A percentile compares a stretch with the other conserved stretches of the same genome.
phyloP scores from a whole-genome alignment of 2,797 vertebrate genomes.

The Xerus rutilus region DNA sequence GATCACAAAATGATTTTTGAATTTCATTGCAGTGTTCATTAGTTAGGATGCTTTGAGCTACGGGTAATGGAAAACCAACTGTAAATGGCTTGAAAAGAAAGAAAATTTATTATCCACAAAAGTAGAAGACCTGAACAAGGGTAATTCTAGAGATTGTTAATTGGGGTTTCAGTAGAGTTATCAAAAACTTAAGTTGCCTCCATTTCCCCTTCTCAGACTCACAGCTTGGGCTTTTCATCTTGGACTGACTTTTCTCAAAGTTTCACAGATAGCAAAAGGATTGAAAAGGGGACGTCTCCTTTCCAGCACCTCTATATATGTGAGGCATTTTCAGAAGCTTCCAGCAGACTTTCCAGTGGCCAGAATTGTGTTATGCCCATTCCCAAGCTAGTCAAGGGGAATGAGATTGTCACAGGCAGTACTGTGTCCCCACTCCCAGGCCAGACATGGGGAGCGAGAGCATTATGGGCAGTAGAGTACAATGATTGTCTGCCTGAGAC shows the following conservation, averaged over 20 bases:
- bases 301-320: neutral
- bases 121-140: neutral
- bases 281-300: neutral
- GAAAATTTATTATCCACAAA: neutral
- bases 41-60: neutral
- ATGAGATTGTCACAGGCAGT: neutral
- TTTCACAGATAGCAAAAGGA: too few relatives aligned
- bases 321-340: neutral
- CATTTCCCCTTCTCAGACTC: neutral
- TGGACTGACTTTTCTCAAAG: neutral
- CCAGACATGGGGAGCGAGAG: too few relatives aligned
- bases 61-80: neutral
- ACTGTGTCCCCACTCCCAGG: neutral
- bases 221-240: neutral
- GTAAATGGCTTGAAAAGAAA: neutral
- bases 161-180: neutral
- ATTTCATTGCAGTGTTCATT: neutral
- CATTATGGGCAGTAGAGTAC: neutral
- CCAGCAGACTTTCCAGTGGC: neutral
- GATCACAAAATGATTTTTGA: neutral
- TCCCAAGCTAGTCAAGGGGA: neutral
- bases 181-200: neutral
- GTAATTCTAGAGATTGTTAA: neutral
- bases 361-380: neutral
- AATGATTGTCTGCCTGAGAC: fast-evolving